phyloP scores from a whole-genome alignment of 2,888 invertebrate species.

The Drosophila sordidula region DNA sequence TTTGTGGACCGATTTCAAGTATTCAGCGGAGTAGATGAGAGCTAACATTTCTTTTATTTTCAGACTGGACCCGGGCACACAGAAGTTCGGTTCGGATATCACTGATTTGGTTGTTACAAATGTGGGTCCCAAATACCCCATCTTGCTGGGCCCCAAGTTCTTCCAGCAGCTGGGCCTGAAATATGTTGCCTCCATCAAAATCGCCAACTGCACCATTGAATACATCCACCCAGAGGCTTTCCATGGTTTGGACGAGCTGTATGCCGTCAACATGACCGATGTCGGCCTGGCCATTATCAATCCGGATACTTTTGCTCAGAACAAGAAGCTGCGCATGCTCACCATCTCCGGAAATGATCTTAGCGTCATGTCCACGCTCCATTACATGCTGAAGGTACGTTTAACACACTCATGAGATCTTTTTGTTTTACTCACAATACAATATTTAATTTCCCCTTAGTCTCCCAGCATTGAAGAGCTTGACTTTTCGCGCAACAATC shows the following conservation, averaged over 20 bases:
- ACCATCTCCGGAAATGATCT: conserved; percentile 89
- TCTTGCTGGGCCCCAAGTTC: conserved; percentile 87
- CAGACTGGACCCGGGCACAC: conserved; percentile 88
- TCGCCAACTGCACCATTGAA: conserved; percentile 89
- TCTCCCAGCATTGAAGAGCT: conserved; percentile 89
- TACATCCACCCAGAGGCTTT: conserved; percentile 90
- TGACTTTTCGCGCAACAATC: conserved; percentile 89
- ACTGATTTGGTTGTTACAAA: conserved; percentile 89
- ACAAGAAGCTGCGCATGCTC: conserved; percentile 88
- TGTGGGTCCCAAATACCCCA: conserved; percentile 87
- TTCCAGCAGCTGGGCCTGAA: conserved; percentile 88
- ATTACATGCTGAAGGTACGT: conserved; percentile 81
- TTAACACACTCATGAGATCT: neutral
- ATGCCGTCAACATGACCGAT: conserved; percentile 89
- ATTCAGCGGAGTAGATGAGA: accelerated
- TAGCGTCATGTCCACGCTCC: conserved; percentile 82
- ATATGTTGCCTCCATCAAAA: conserved; percentile 89
- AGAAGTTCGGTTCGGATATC: conserved; percentile 89
- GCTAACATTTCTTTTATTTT: neutral
- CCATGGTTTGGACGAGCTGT: conserved; percentile 88
- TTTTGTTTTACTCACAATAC: neutral
- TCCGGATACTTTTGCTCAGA: conserved; percentile 89
- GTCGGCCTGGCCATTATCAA: conserved; percentile 89
- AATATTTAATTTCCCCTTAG: conserved; percentile 40
- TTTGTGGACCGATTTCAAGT: conserved; percentile 26